Evolutionary conservation across 2,113 vertebrate genomes (phyloP).

Genomic region (Ptilonorhynchus violaceus): DNA sequence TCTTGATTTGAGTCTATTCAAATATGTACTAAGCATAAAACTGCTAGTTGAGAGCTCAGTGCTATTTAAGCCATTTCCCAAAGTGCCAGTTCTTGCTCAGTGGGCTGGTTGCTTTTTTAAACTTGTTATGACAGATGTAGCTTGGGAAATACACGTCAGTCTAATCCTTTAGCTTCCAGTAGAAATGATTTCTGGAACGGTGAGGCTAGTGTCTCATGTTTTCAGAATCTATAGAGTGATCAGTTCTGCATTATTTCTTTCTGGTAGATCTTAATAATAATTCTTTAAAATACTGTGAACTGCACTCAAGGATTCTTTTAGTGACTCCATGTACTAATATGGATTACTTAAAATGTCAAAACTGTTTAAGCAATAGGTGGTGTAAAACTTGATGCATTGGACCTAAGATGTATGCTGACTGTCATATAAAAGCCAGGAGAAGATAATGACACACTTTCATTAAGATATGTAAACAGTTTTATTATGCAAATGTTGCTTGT

Average conservation of each 20-base stretch:
- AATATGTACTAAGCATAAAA: not conserved
- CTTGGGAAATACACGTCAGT: conserved; percentile 63
- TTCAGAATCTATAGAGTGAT: not conserved
- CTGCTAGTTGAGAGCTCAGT: conserved; percentile 12
- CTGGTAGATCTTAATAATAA: not conserved
- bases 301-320: not conserved
- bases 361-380: not conserved
- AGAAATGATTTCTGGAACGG: conserved; percentile 37
- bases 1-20: conserved; percentile 32
- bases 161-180: conserved; percentile 48
- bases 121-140: conserved; percentile 67
- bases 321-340: not conserved
- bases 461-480: not conserved
- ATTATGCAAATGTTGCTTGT: not conserved
- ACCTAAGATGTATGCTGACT: not conserved
- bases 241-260: not conserved
- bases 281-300: not conserved
- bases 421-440: not conserved
- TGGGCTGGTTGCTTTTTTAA: conserved; percentile 68
- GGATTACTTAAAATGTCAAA: not conserved
- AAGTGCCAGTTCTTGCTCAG: conserved; percentile 65
- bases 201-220: not conserved
- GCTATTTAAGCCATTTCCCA: conserved; percentile 65
- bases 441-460: not conserved
- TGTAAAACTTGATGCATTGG: not conserved